phyloP scores from a whole-genome alignment of 2,797 vertebrate genomes.

The Malacoraja senta region DNA sequence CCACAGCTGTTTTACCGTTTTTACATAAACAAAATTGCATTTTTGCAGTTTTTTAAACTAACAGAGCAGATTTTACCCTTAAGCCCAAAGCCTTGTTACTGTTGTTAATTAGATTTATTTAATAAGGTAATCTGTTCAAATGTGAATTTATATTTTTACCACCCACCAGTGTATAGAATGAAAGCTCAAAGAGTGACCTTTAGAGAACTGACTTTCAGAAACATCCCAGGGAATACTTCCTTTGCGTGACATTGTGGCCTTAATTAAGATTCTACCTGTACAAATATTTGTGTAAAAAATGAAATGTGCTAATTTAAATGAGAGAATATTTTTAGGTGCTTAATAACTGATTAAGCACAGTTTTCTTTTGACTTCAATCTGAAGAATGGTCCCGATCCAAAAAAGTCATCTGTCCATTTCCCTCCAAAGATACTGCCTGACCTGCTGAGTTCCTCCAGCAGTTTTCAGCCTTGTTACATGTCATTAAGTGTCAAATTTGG shows the following conservation, averaged over 20 bases:
- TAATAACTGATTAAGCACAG: not conserved
- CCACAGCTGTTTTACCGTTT: conserved; percentile 57
- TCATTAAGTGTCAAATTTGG: not conserved
- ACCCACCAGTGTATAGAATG: conserved; percentile 2
- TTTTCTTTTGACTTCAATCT: not conserved
- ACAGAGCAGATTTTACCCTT: conserved; percentile 70
- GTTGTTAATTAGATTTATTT: conserved; percentile 65
- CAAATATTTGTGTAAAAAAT: conserved; percentile 19
- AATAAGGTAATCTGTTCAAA: conserved; percentile 42
- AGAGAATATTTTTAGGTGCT: not conserved
- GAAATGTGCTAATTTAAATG: conserved; percentile 13
- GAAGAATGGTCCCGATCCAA: no score
- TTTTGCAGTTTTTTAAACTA: conserved; percentile 54
- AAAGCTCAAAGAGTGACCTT: conserved; percentile 33
- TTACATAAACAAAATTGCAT: conserved; percentile 61
- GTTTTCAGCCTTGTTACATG: not conserved
- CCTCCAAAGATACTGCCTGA: no score
- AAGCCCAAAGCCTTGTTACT: conserved; percentile 56
- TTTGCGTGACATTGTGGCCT: conserved; percentile 24
- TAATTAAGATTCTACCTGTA: conserved; percentile 12
- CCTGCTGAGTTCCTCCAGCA: no score
- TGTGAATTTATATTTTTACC: conserved; percentile 30
- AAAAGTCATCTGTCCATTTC: no score
- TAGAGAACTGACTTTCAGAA: conserved; percentile 37
- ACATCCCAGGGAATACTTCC: conserved; percentile 3